Evolutionary conservation across 2,797 vertebrate genomes (phyloP).

Genomic region (Halcyon leucocephala): DNA sequence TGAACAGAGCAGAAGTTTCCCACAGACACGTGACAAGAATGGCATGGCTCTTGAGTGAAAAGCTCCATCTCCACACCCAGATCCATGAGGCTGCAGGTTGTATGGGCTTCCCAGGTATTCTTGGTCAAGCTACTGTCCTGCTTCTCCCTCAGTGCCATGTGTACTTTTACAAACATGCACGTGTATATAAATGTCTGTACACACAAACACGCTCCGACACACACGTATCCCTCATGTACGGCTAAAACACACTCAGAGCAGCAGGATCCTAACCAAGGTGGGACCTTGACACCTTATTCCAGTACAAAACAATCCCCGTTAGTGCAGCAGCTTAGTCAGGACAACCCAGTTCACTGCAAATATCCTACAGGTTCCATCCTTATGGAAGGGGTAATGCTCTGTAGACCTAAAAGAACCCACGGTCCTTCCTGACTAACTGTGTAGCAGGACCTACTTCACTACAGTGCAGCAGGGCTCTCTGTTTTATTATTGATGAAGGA

Average conservation of each 20-base stretch:
- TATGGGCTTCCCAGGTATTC: not conserved
- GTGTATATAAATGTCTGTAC: not conserved
- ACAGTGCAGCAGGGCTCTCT: not conserved
- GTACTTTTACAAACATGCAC: not conserved
- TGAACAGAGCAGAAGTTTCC: not conserved
- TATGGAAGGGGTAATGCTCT: not conserved
- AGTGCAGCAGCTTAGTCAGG: not conserved
- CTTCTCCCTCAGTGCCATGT: not conserved
- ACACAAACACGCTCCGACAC: not conserved
- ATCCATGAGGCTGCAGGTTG: not conserved
- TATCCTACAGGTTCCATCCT: not conserved
- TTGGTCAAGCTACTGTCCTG: not conserved
- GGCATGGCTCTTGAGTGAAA: not conserved
- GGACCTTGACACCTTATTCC: not conserved
- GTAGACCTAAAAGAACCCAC: not conserved
- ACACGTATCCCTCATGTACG: accelerated
- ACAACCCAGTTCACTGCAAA: not conserved
- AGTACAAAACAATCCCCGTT: not conserved
- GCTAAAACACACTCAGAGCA: not conserved
- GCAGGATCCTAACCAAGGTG: not conserved
- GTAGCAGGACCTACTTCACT: not conserved
- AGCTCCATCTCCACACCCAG: not conserved
- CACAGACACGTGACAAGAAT: not conserved
- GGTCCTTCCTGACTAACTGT: not conserved
- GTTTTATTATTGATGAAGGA: conserved; percentile 22